These are phyloP conservation scores for Eidolon helvum DNA, from an alignment of 2,113 vertebrate genomes.

Conservation along the genomic window DNA sequence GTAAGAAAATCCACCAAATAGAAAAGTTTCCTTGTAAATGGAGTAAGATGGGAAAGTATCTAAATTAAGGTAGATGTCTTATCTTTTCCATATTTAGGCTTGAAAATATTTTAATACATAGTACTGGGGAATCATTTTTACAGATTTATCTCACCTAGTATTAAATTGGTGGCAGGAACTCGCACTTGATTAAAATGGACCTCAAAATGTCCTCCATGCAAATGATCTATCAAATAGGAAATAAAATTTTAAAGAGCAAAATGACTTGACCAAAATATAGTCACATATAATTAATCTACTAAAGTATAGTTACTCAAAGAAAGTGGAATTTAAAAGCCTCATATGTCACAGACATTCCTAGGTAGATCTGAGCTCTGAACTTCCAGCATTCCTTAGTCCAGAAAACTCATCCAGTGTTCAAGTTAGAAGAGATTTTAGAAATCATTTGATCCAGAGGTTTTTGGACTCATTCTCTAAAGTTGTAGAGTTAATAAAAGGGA, in stretches of 20 bases:
- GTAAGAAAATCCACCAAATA: not conserved
- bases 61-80: not conserved
- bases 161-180: constrained; percentile 90
- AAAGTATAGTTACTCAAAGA: not conserved
- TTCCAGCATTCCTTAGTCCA: not conserved
- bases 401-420: not conserved
- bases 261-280: not conserved
- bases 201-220: constrained; percentile 96
- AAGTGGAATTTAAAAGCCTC: not conserved
- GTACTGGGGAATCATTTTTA: not conserved
- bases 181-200: constrained; percentile 90
- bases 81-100: not conserved
- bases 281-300: not conserved
- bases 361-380: not conserved
- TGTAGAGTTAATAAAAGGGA: not conserved
- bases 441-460: not conserved
- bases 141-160: constrained; percentile 87
- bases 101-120: not conserved
- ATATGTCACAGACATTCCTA: not conserved
- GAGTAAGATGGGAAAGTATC: not conserved
- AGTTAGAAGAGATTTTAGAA: not conserved
- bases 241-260: constrained; percentile 1
- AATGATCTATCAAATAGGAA: constrained; percentile 84
- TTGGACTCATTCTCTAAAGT: not conserved
- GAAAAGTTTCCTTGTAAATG: not conserved